Evolutionary conservation across 2,113 vertebrate species (phyloP), one percentile per base, ranked within the genome.

Genomic region (Oncorhynchus mykiss): DNA sequence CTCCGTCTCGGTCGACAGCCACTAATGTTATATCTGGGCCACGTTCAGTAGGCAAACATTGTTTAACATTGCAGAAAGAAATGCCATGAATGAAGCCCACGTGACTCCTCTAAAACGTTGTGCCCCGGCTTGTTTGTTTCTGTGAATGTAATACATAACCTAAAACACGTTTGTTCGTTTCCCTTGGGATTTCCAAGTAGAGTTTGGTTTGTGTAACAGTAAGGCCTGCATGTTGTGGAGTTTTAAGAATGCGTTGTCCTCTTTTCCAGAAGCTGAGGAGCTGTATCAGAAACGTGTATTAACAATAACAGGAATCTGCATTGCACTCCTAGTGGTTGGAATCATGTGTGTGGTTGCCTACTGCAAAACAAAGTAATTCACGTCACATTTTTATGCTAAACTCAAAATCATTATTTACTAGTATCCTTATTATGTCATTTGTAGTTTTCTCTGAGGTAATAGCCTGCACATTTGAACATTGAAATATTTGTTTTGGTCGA

Each of bases 301-400:
- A 93, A 99, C 98, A 89, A 99, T 99, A 91, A 95, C 97, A 80
- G 98, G 98, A 91, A 99, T 99, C 95, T 99, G 98, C 94, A 98
- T 99, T 93, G 98, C 98, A 25, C 96, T 99, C 87, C 96, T 99
- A 77, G 97, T 99, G 77, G 98, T 99, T 84, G 98, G 98, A 93
- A 97, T 99, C 95, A 97, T 99, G 97, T 99, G 98, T 96, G 97
- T 99, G 93, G 97, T 98, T 92, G 98, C 96, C 94, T 99, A 99
- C 96, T 99, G 97, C 97, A 99, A 99, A 95, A 99, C 98, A 92
- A 99, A 99, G 98, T 99, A 99, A 98, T 94, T 91, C 54, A 62
- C 67, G 22, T 78, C 67, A 84, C 48, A 74, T 77, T 87, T 84
- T 54, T 78, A 9, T 1, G n/a, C n/a, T 49, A 22, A 70, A 24